These are phyloP conservation scores for Sula dactylatra DNA, from an alignment of 2,113 vertebrate genomes.

Conservation along the genomic window DNA sequence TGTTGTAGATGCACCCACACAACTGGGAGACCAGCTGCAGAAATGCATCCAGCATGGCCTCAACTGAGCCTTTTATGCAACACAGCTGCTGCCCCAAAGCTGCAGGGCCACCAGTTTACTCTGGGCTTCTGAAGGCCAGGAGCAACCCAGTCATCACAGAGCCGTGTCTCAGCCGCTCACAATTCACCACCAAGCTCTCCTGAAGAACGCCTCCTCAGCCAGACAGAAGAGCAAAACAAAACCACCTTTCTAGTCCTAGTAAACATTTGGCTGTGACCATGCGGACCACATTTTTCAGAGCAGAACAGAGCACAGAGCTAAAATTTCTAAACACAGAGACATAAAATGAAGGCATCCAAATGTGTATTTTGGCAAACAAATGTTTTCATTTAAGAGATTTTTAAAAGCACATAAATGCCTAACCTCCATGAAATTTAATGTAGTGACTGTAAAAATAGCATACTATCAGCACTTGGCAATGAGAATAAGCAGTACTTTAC, in stretches of 20 bases:
- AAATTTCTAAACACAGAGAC: neutral
- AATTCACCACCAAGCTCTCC: neutral
- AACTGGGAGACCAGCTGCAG: neutral
- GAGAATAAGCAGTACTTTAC: neutral
- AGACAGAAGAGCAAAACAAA: neutral
- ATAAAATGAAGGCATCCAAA: neutral
- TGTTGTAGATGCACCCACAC: neutral
- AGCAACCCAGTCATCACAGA: neutral
- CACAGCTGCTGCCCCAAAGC: neutral
- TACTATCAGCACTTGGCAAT: neutral
- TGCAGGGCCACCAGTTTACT: neutral
- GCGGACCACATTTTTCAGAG: neutral
- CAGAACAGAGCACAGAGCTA: neutral
- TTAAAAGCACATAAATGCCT: neutral
- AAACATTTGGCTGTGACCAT: neutral
- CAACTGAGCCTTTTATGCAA: neutral
- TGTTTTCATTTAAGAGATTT: neutral
- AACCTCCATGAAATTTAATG: neutral
- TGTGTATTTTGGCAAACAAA: neutral
- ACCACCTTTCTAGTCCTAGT: neutral
- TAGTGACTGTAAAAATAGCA: neutral
- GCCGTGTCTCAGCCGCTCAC: neutral
- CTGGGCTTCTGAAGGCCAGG: neutral
- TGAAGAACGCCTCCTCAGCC: neutral
- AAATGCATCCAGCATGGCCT: neutral